Evolutionary conservation across 2,797 vertebrate genomes (phyloP).

Genomic region (Petrocephalus schoutedeni): DNA sequence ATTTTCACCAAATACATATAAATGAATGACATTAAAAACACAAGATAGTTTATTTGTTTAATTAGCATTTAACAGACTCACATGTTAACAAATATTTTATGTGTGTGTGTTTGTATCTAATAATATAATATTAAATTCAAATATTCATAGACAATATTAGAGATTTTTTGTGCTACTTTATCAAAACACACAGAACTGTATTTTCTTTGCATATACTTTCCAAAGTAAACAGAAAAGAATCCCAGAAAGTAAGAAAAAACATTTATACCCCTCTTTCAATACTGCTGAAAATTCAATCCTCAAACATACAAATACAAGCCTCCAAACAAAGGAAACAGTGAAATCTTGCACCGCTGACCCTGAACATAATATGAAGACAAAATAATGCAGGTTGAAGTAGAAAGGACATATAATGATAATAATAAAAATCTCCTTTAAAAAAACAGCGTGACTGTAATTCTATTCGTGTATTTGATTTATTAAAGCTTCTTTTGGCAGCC

Average conservation of each 20-base stretch:
- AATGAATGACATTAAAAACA: too few relatives aligned
- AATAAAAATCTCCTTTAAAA: not conserved
- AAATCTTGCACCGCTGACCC: not conserved
- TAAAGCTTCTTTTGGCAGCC: not conserved
- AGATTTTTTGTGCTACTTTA: not conserved
- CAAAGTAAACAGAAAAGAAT: not conserved
- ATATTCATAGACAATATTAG: not conserved
- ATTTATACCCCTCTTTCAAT: not conserved
- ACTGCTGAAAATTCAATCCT: not conserved
- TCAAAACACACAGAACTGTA: not conserved
- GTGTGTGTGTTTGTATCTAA: too few relatives aligned
- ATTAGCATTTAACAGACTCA: too few relatives aligned
- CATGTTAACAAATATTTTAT: too few relatives aligned
- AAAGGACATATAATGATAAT: not conserved
- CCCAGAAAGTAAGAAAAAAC: not conserved
- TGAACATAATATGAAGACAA: not conserved
- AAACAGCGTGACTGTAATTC: not conserved
- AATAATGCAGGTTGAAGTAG: not conserved
- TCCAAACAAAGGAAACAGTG: not conserved
- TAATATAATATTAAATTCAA: not conserved
- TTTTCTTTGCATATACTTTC: not conserved
- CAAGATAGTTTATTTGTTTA: too few relatives aligned
- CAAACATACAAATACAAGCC: not conserved
- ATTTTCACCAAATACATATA: not conserved
- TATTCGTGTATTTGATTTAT: not conserved